Conservation (phyloP, 2,888 invertebrate genomes). For the Plagodis dolabraria region DNA sequence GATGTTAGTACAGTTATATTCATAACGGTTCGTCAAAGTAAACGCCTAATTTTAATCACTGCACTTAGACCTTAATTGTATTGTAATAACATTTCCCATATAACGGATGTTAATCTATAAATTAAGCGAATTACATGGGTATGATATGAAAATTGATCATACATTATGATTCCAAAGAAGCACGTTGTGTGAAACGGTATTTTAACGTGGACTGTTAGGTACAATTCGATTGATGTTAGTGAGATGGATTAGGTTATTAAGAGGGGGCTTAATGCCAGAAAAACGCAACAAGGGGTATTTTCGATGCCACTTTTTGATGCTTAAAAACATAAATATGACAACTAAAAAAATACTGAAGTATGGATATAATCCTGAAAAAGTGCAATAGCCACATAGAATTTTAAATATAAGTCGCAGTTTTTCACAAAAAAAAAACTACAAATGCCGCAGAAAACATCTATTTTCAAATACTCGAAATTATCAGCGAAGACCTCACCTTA, state of each 20-base stretch:
- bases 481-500: too few species aligned
- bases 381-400: too few species aligned
- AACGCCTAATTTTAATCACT: slow-evolving; percentile 18
- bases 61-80: slow-evolving; percentile 23
- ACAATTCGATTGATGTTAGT: slow-evolving; percentile 52
- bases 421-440: too few species aligned
- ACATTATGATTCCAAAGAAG: slow-evolving; percentile 34
- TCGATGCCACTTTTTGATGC: too few species aligned
- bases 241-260: slow-evolving; percentile 44
- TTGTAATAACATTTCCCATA: slow-evolving; percentile 15
- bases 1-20: slow-evolving; percentile 13
- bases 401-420: too few species aligned
- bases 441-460: too few species aligned
- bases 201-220: slow-evolving; percentile 52
- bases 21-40: slow-evolving; percentile 21
- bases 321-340: too few species aligned
- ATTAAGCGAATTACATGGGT: slow-evolving; percentile 23
- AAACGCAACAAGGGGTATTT: too few species aligned
- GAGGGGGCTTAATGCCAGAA: too few species aligned
- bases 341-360: too few species aligned
- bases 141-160: slow-evolving; percentile 29
- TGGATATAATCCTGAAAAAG: too few species aligned
- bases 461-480: too few species aligned
- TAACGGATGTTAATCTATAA: slow-evolving; percentile 26
- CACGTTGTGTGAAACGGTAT: slow-evolving; percentile 46